A percentile compares a stretch with the other conserved stretches of the same genome.
phyloP scores from a whole-genome alignment of 2,113 vertebrate genomes.

The Notechis scutatus region DNA sequence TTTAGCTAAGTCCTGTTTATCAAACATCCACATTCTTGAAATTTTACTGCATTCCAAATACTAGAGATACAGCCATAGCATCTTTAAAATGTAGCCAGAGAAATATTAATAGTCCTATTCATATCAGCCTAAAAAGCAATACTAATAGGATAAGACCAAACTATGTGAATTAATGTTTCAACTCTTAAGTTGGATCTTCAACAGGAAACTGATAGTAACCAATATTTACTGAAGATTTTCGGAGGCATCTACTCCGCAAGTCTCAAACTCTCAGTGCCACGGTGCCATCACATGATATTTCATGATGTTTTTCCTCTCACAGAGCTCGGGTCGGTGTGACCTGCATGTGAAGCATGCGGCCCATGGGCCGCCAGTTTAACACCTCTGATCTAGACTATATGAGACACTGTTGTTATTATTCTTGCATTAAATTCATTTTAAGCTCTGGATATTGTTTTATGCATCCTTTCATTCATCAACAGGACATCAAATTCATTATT shows the following conservation, averaged over 20 bases:
- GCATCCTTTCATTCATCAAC: background rate
- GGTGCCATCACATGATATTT: too few relatives aligned
- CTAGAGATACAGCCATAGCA: background rate
- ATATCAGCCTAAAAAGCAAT: background rate
- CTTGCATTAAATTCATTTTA: background rate
- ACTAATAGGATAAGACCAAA: background rate
- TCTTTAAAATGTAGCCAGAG: background rate
- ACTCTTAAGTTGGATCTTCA: background rate
- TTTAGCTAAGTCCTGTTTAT: background rate
- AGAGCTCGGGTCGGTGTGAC: too few relatives aligned
- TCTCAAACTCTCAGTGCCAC: too few relatives aligned
- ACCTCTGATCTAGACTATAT: background rate
- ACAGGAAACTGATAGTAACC: background rate
- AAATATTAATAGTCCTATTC: background rate
- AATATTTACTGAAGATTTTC: background rate
- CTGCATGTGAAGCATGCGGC: too few relatives aligned
- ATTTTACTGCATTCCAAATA: background rate
- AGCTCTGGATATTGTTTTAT: background rate
- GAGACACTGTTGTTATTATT: background rate
- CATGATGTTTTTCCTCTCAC: too few relatives aligned
- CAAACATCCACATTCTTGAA: background rate
- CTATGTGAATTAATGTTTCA: background rate
- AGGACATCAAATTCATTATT: background rate
- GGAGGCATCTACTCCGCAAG: background rate
- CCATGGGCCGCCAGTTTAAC: too few relatives aligned